Evolutionary conservation across 2,113 vertebrate genomes (phyloP), one percentile per base, ranked within the genome.

Genomic region (Gallinago jamesoni): DNA sequence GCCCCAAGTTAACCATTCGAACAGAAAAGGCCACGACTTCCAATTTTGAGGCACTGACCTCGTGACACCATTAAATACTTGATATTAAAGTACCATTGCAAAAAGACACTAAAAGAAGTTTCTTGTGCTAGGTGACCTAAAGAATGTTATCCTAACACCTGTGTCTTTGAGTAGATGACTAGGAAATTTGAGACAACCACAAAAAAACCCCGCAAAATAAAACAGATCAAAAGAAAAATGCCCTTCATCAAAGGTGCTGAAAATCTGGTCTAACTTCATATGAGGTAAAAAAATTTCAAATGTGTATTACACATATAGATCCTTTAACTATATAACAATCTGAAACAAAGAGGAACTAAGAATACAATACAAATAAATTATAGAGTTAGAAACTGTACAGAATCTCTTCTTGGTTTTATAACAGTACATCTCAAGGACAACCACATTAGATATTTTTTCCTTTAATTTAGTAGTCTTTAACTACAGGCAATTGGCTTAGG

Each of bases 21-120:
- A 84, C 85, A 95, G 57, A 84, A 93, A 94, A 90, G 77, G 53
- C 77, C 94, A 52, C 7, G 70, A 68, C 77, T 97, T 95, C 73
- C 93, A 82, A 68, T 94, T 95, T 43, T 94, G 84, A 91, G 30
- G 55, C 74, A 93, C 59, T 96, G 89, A 95, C 64, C 69, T 35
- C 66, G 79, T 45, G 91, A 96, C 52, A 97, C 72, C 93, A 96
- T 97, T 98, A 94, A 94, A 90, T 78, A 84, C 25, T 76, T 85
- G 88, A 80, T 95, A 94, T 96, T 67, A 88, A 55, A 77, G 70
- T 69, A 93, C 64, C 22, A 45, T 60, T 53, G 67, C 47, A 83
- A 67, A 69, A 96, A 82, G 84, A 84, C 72, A 96, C 59, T 94
- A 75, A 62, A 79, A 11, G 45, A 81, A 92, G 35, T 24, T 63